Percentiles rank a stretch among this genome's conserved stretches.
Evolutionary conservation across 1,140 invertebrate genomes (phyloP).

Genomic region (Mizuhopecten yessoensis): DNA sequence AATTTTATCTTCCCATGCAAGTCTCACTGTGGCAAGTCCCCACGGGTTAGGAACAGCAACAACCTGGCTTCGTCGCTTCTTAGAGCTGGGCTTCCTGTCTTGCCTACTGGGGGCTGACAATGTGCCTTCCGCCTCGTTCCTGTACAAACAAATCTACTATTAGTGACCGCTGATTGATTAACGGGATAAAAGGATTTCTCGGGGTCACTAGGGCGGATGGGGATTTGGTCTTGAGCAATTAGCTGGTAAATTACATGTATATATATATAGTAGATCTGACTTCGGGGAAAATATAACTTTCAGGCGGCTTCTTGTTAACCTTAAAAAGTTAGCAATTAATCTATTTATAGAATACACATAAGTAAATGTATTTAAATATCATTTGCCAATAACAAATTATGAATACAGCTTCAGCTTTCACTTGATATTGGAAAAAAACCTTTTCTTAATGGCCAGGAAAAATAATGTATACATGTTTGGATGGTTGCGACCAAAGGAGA

Average conservation of each 20-base stretch:
- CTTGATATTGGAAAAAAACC: no score
- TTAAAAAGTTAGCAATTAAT: no score
- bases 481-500: no score
- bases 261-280: neutral
- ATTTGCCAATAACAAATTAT: no score
- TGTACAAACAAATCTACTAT: constrained; percentile 41
- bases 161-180: constrained; percentile 23
- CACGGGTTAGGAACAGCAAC: neutral
- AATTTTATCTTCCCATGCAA: neutral
- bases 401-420: no score
- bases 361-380: no score
- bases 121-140: constrained; percentile 44
- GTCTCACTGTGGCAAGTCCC: neutral
- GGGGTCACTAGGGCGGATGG: neutral
- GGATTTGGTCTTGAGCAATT: constrained; percentile 18
- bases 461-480: no score
- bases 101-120: neutral
- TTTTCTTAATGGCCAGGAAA: no score
- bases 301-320: no score
- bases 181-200: neutral
- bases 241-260: neutral
- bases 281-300: no score
- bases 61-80: neutral
- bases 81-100: neutral
- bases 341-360: no score